phyloP scores from a whole-genome alignment of 1,140 invertebrate genomes.

The Augochlora pura region DNA sequence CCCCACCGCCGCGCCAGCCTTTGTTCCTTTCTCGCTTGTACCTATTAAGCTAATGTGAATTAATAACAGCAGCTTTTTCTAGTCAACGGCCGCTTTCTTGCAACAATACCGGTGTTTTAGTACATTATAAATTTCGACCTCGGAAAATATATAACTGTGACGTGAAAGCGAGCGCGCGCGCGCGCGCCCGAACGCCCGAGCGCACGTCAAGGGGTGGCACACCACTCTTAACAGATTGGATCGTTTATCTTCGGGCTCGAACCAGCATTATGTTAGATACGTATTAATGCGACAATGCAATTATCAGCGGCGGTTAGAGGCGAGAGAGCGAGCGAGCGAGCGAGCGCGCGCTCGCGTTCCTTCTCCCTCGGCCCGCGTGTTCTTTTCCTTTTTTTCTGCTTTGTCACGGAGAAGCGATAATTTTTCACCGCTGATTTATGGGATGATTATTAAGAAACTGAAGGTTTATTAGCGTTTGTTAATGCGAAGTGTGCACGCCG shows the following conservation, averaged over 20 bases:
- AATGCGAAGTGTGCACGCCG: not conserved
- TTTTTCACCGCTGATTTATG: constrained; percentile 37
- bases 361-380: too few relatives aligned
- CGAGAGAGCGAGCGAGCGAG: not conserved
- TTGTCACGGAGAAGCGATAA: not conserved
- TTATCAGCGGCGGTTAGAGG: constrained; percentile 11
- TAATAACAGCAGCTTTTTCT: constrained; percentile 73
- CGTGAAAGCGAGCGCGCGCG: constrained; percentile 46
- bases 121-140: constrained; percentile 60
- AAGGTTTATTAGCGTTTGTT: constrained; percentile 18
- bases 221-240: constrained; percentile 59
- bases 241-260: constrained; percentile 59
- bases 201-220: constrained; percentile 46
- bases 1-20: not conserved
- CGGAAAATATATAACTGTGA: constrained; percentile 52
- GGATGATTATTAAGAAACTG: constrained; percentile 19
- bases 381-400: not conserved
- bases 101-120: constrained; percentile 61
- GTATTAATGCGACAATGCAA: constrained; percentile 49
- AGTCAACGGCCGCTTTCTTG: constrained; percentile 58
- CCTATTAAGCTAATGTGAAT: constrained; percentile 77
- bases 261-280: constrained; percentile 47
- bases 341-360: not conserved
- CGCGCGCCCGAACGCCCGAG: constrained; percentile 13
- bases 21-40: constrained; percentile 26